Evolutionary conservation across 2,797 vertebrate genomes (phyloP), one percentile per base, ranked within the genome.

Genomic region (Argya squamiceps): DNA sequence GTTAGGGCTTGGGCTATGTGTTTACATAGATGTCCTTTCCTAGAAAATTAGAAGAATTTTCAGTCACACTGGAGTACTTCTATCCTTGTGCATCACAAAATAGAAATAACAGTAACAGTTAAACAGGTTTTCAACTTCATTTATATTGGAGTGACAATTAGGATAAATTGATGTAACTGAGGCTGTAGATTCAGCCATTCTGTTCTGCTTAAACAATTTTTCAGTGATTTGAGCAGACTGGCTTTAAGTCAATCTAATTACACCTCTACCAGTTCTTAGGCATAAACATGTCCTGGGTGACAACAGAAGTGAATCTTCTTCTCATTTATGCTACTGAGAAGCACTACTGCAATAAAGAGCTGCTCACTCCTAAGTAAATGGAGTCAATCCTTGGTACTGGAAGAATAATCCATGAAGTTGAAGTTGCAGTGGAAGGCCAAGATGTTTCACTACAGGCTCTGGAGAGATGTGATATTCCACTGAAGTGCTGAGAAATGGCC

Each of bases 371-470:
- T 94, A 85, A 96, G 92, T 88, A 91, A 96, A 8, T 47, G 34
- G 24, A 86, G 6, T 47, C 47, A 77, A 2, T 60, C 20, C 24
- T 77, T 4, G 6, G 64, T 96, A 82, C 88, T 94, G 90, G 93
- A 95, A 91, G 92, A 98, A 94, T 73, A 96, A 96, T 95, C 68
- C 71, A 92, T 88, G 60, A 88, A 93, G 49, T 14, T 91, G 64
- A 86, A 68, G 67, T 85, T 97, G 60, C 44, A 80, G 34, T 16
- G 93, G 89, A 78, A 95, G n/a, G 64, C 55, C 84, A 88, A 94
- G 81, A 62, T 59, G 49, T 92, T 94, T 95, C 84, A 94, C 20
- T 86, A 68, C 65, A 94, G 79, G 24, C 73, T 92, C 84, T 91
- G 68, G 29, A 95, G 79, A 77, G 30, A 29, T 73, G 83, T 52